These are phyloP conservation scores for Eurystomus gularis DNA, from an alignment of 2,113 vertebrate species.

Conservation along the genomic window DNA sequence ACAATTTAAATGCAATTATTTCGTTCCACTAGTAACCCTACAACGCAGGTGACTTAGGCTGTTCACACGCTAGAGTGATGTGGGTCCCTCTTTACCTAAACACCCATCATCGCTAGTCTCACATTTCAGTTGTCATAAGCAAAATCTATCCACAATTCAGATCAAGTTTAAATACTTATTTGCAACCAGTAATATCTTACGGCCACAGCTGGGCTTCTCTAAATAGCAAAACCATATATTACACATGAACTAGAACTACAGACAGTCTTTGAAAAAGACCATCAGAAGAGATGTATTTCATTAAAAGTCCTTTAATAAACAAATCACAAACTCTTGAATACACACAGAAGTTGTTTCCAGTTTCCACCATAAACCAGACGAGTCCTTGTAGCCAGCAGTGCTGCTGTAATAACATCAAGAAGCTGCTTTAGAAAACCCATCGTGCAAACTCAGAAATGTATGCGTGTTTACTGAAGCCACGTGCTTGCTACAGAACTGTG, in stretches of 20 bases:
- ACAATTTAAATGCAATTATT: background rate
- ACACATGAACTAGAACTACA: background rate
- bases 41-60: background rate
- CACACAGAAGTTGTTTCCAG: background rate
- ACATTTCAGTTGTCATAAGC: background rate
- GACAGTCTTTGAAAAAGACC: background rate
- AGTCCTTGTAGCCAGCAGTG: background rate
- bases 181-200: background rate
- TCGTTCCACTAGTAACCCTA: background rate
- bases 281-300: background rate
- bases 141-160: background rate
- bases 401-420: background rate
- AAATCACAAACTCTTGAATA: background rate
- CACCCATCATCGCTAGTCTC: background rate
- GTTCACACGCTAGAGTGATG: background rate
- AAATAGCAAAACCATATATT: background rate
- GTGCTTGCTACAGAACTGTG: background rate
- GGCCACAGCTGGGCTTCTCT: background rate
- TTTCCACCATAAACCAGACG: background rate
- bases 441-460: background rate
- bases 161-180: background rate
- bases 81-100: background rate
- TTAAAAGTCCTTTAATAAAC: background rate
- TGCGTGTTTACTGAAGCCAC: background rate
- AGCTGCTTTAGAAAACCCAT: background rate